Percentiles rank a stretch among this genome's conserved stretches.
Evolutionary conservation across 2,797 vertebrate genomes (phyloP).

Genomic region (Chelmon rostratus): DNA sequence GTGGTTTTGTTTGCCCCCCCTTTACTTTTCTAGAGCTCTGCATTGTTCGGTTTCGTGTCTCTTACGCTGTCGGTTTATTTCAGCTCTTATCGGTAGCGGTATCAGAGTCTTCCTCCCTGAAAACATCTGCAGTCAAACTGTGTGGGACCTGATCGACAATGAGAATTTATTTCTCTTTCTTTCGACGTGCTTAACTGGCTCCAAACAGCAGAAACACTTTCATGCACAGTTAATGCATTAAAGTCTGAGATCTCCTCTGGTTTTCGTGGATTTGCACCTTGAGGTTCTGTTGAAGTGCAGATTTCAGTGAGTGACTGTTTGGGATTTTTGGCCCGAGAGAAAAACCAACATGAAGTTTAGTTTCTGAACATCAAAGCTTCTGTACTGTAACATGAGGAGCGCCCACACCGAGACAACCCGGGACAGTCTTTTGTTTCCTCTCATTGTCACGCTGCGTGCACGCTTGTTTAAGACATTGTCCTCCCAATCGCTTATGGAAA

Average conservation of each 20-base stretch:
- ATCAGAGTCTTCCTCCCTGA: background rate
- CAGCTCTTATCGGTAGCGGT: background rate
- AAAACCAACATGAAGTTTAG: background rate
- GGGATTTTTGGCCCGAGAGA: background rate
- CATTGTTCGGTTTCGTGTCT: too few relatives aligned
- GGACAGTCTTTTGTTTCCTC: conserved; percentile 55
- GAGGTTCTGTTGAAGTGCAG: too few relatives aligned
- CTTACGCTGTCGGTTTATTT: too few relatives aligned
- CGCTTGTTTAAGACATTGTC: conserved; percentile 73
- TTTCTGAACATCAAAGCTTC: conserved; percentile 9
- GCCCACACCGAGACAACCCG: conserved; percentile 37
- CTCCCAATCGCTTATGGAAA: conserved; percentile 75
- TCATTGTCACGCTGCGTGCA: conserved; percentile 62
- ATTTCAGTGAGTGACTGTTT: background rate
- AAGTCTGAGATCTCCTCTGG: too few relatives aligned
- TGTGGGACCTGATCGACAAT: too few relatives aligned
- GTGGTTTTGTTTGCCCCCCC: too few relatives aligned
- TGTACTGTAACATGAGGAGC: conserved; percentile 29
- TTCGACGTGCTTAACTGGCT: too few relatives aligned
- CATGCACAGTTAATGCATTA: too few relatives aligned
- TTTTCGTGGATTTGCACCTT: too few relatives aligned
- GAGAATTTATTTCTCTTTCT: too few relatives aligned
- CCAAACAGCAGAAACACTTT: background rate
- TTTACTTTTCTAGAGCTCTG: too few relatives aligned
- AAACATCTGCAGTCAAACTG: background rate